Conservation (phyloP, 2,113 vertebrate genomes). For the Nanorana parkeri region DNA sequence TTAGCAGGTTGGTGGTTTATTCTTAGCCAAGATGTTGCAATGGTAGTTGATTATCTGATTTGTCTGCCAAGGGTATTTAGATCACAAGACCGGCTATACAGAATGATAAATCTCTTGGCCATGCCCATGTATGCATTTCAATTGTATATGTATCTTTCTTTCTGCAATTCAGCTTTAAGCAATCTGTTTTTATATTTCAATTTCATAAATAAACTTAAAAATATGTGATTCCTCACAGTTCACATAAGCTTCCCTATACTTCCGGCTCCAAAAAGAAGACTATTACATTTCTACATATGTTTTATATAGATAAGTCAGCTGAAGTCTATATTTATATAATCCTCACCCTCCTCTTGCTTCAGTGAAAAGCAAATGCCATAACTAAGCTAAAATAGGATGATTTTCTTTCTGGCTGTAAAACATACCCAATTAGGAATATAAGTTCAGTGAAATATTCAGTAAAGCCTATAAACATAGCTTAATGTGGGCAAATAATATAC, state of each 20-base stretch:
- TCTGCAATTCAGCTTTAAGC: no score
- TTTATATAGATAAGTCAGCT: conserved; percentile 11
- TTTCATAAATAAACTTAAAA: neutral
- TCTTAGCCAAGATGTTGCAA: no score
- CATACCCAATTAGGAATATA: neutral
- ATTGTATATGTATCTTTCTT: no score
- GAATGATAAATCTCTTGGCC: no score
- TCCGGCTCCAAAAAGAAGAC: neutral
- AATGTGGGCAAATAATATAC: neutral
- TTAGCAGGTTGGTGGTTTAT: no score
- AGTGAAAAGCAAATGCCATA: neutral
- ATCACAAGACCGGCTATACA: no score
- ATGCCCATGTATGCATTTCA: no score
- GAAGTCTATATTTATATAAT: conserved; percentile 22
- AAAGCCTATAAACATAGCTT: neutral
- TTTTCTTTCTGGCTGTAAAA: neutral
- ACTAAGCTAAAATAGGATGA: neutral
- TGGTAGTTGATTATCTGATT: no score
- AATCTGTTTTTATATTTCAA: neutral
- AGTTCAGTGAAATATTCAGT: neutral
- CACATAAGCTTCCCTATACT: conserved; percentile 12
- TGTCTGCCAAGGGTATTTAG: no score
- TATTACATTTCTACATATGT: conserved; percentile 27
- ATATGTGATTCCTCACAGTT: neutral
- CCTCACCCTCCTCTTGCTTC: neutral